A percentile compares a stretch with the other conserved stretches of the same genome.
These are phyloP conservation scores for Platyscapa corneri DNA, from an alignment of 1,140 invertebrate genomes.

Conservation along the genomic window DNA sequence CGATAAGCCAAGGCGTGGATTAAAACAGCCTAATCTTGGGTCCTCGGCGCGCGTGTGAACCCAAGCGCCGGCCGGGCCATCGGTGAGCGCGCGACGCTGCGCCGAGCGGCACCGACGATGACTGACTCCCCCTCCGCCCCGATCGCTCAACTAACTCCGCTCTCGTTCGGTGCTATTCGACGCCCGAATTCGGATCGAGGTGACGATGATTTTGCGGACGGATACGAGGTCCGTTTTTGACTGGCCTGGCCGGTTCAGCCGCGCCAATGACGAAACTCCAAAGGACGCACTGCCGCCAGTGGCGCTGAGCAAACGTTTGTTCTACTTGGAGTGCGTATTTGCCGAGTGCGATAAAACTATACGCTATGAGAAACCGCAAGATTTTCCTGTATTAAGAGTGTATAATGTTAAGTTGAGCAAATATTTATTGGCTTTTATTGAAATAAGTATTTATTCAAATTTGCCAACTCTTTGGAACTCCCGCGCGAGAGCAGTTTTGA, in stretches of 20 bases:
- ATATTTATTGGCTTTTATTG: not conserved
- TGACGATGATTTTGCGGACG: too few species aligned
- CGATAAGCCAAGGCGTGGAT: slow-evolving; percentile 52
- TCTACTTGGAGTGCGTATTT: not conserved
- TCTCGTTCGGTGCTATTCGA: not conserved
- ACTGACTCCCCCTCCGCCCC: not conserved
- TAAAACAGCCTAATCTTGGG: slow-evolving; percentile 53
- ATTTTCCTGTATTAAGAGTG: slow-evolving; percentile 26
- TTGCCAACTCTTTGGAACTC: not conserved
- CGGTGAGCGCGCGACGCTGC: not conserved
- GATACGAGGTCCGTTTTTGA: too few species aligned
- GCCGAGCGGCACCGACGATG: too few species aligned
- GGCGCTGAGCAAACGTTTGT: too few species aligned
- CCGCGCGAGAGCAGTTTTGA: not conserved
- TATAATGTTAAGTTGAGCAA: not conserved
- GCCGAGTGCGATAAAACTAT: not conserved
- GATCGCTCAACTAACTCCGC: not conserved
- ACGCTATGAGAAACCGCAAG: not conserved
- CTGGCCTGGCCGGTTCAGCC: too few species aligned
- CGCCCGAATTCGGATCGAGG: too few species aligned
- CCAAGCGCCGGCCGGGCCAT: not conserved
- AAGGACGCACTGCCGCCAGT: too few species aligned
- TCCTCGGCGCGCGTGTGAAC: not conserved
- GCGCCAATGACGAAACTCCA: too few species aligned
- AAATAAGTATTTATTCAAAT: not conserved